Evolutionary conservation across 2,888 invertebrate species (phyloP).

Genomic region (Nomada goodeniana): DNA sequence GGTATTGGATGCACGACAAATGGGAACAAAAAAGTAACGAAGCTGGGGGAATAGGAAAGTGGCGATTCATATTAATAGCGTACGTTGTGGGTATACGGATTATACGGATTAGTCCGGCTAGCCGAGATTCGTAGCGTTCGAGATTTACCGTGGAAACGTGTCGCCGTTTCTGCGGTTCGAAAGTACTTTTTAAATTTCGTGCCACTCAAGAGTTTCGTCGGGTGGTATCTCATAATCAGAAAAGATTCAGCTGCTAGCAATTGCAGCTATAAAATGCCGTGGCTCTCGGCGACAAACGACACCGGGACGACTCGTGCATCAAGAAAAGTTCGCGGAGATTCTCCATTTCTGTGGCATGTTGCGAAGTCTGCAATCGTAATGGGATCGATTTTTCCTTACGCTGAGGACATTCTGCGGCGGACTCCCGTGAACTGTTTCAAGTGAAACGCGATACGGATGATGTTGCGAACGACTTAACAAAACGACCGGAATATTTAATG

Average conservation of each 20-base stretch:
- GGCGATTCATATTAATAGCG: not conserved
- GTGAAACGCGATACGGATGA: no score
- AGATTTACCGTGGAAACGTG: conserved; percentile 33
- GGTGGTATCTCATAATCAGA: conserved; percentile 37
- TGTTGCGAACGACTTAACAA: no score
- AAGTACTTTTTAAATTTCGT: not conserved
- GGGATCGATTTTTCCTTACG: no score
- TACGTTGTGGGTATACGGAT: not conserved
- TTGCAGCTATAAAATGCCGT: conserved; percentile 9
- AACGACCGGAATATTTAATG: no score
- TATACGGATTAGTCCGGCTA: not conserved
- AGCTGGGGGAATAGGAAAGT: not conserved
- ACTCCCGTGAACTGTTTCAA: no score
- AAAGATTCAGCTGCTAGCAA: conserved; percentile 12
- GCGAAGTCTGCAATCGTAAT: no score
- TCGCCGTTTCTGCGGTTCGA: not conserved
- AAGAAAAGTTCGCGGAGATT: no score
- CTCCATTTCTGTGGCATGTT: no score
- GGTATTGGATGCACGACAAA: not conserved
- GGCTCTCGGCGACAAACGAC: not conserved
- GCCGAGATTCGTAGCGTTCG: not conserved
- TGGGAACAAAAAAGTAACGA: not conserved
- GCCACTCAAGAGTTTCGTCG: conserved; percentile 3
- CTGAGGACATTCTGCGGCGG: no score
- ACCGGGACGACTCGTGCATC: not conserved